Base-by-base conservation (phyloP, 2,113 vertebrate genomes). In the Catharus minimus region DNA sequence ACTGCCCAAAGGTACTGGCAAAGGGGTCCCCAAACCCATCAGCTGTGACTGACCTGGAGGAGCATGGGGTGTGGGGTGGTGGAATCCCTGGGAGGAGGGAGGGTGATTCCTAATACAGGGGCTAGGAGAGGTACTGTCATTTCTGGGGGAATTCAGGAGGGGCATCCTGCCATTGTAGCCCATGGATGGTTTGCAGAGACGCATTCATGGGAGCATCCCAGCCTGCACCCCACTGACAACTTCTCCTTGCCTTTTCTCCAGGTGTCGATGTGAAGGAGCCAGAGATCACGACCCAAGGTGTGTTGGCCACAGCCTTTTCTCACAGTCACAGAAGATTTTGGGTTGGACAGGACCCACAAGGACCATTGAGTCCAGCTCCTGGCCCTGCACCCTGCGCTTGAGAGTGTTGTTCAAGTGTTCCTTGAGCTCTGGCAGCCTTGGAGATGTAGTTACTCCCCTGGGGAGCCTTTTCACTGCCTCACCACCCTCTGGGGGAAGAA, bases 1-100 rank as follows among this genome's bases (percentile, higher is more conserved):
- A 96, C 98, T 99, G 83, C 99, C 99, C 26, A 98, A 98, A 99
- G 99, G 99, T 99, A 95, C 84, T 0, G 2, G 7, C 8, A 1
- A n/a, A 58, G 49, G 12, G 10, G 5, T 23, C 52, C 43, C n/a
- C 16, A 30, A 16, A 38, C 9, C 58, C 49, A 33, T 38, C 49
- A 24, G 52, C 36, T 75, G 24, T 17, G 32, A 47, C 20, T 43
- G 47, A 43, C 15, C 32, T 2, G 26, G 16, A n/a, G 26, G 33
- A 33, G 17, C 46, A 18, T 18, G 58, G 52, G 33, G 50, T 57
- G 44, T 1, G 9, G 62, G 22, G 3, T 28, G 10, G 15, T 12
- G 22, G 58, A 16, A 64, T 53, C 28, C 8, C 39, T 53, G 53
- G 33, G 28, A 74, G 28, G 61, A 74, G 21, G 53, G 47, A 68